These are phyloP conservation scores for Epicauta chinensis DNA, from an alignment of 1,140 invertebrate genomes.

Conservation along the genomic window DNA sequence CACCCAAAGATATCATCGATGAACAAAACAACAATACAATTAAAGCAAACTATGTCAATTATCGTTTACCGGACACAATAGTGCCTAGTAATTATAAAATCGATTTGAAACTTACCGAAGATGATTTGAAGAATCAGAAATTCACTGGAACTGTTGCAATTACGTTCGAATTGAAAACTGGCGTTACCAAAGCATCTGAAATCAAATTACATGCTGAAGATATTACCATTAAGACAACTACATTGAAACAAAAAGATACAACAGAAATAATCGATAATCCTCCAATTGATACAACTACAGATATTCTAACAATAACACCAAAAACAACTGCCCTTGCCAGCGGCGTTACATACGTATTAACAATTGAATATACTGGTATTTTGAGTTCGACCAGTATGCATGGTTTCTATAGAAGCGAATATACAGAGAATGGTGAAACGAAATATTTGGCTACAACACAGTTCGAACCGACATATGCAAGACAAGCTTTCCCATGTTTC, in stretches of 20 bases:
- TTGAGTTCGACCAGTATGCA: constrained; percentile 15
- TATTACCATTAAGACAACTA: neutral
- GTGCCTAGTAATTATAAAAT: neutral
- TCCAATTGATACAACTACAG: neutral
- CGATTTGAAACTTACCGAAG: neutral
- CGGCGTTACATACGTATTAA: neutral
- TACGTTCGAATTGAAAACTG: neutral
- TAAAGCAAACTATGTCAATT: no score
- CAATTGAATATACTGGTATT: neutral
- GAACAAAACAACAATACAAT: no score
- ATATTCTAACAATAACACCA: neutral
- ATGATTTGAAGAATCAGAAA: neutral
- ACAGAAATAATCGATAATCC: neutral
- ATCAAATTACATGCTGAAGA: neutral
- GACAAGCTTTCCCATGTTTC: constrained; percentile 78
- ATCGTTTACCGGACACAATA: no score
- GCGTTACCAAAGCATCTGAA: neutral
- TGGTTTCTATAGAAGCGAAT: constrained; percentile 26
- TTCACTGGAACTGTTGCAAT: neutral
- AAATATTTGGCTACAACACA: constrained; percentile 62
- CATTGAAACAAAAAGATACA: neutral
- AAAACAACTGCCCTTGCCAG: neutral
- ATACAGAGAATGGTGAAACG: constrained; percentile 36
- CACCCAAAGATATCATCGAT: no score
- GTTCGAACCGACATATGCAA: constrained; percentile 69